A percentile compares a stretch with the other conserved stretches of the same genome.
Evolutionary conservation across 2,797 vertebrate species (phyloP).

Genomic region (Anolis apletophallus): DNA sequence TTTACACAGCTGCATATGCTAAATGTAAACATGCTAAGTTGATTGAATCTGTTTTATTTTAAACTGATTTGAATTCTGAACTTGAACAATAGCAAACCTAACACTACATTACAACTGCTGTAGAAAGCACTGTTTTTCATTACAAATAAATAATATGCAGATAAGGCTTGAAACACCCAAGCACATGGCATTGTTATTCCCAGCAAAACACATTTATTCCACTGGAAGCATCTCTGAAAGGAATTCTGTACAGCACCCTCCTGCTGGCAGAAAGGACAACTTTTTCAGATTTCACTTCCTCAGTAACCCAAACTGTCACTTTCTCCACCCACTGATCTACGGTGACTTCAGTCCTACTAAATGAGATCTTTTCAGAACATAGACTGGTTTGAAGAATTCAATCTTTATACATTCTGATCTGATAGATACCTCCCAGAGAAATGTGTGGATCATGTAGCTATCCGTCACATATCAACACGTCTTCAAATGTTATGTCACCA

Average conservation of each 20-base stretch:
- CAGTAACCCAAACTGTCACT: neutral
- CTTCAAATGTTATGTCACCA: neutral
- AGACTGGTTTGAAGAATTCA: neutral
- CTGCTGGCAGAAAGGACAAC: neutral
- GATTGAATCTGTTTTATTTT: conserved; percentile 30
- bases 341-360: neutral
- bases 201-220: neutral
- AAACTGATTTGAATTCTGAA: neutral
- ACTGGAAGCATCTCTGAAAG: neutral
- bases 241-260: neutral
- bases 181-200: neutral
- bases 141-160: neutral
- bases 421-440: neutral
- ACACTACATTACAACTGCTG: neutral
- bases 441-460: neutral
- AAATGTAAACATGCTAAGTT: conserved; percentile 7
- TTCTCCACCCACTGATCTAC: neutral
- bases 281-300: neutral
- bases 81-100: neutral
- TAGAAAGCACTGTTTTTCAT: neutral
- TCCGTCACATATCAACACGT: neutral
- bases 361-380: neutral
- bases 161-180: neutral
- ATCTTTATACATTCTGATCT: neutral
- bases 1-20: conserved; percentile 16